Percentiles rank a stretch among this genome's conserved stretches.
Evolutionary conservation across 2,797 vertebrate species (phyloP).

Genomic region (Hemibagrus guttatus): DNA sequence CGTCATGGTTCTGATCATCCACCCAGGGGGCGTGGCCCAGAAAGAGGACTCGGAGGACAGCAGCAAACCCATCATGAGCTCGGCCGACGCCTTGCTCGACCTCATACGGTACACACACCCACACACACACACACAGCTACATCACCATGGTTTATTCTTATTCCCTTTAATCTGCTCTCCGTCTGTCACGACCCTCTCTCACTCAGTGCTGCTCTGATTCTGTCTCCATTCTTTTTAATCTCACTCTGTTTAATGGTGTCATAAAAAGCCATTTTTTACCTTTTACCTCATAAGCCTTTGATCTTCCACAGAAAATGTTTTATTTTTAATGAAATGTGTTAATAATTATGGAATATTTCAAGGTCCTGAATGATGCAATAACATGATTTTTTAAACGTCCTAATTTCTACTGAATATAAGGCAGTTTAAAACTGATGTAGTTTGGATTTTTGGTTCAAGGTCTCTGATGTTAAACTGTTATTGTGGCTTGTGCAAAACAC

Average conservation of each 20-base stretch:
- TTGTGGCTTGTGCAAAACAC: background rate
- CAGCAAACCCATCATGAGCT: constrained; percentile 90
- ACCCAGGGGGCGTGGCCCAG: constrained; percentile 90
- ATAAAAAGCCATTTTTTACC: background rate
- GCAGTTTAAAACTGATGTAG: background rate
- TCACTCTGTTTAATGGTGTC: background rate
- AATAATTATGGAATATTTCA: background rate
- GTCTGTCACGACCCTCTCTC: background rate
- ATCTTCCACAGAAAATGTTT: background rate
- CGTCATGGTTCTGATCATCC: constrained; percentile 93
- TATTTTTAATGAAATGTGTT: background rate
- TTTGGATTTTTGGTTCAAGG: background rate
- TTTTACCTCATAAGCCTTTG: background rate
- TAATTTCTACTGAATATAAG: background rate
- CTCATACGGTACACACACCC: constrained; percentile 72
- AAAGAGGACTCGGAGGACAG: constrained; percentile 89
- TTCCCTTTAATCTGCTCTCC: background rate
- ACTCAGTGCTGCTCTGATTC: background rate
- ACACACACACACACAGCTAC: background rate
- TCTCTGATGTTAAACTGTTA: background rate
- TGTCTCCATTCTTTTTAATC: background rate
- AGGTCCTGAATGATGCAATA: background rate
- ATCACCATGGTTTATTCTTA: background rate
- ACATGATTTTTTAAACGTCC: background rate
- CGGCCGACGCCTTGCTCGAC: constrained; percentile 92